Percentiles rank a stretch among this genome's conserved stretches.
Evolutionary conservation across 2,113 vertebrate species (phyloP).

Genomic region (Cyphomyrus discorhynchus): DNA sequence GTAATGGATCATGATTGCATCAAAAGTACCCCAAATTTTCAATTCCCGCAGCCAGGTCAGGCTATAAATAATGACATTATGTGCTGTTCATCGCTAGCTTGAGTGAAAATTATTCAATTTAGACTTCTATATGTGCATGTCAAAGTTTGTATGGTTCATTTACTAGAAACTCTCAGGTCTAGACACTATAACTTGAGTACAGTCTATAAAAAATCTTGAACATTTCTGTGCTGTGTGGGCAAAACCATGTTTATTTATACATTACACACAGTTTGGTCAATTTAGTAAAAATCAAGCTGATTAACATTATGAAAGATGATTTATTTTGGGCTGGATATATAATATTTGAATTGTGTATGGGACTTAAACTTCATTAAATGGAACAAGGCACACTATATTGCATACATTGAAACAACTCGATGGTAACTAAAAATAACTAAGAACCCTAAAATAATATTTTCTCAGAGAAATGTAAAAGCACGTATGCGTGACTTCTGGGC

Average conservation of each 20-base stretch:
- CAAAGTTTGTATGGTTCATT: neutral
- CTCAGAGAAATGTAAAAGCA: slow-evolving; percentile 41
- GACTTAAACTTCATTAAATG: slow-evolving; percentile 19
- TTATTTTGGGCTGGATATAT: slow-evolving; percentile 6
- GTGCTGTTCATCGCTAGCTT: neutral
- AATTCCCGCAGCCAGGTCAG: neutral
- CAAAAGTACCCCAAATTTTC: neutral
- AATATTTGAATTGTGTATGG: slow-evolving; percentile 18
- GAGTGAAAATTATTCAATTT: neutral
- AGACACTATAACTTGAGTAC: neutral
- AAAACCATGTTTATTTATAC: neutral
- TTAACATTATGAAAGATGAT: slow-evolving; percentile 17
- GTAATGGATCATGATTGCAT: neutral
- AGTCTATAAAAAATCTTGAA: neutral
- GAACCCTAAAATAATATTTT: slow-evolving; percentile 52
- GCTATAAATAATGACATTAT: neutral
- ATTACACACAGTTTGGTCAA: neutral
- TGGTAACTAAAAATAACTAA: slow-evolving; percentile 23
- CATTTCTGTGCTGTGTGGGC: neutral
- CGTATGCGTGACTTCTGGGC: slow-evolving; percentile 43
- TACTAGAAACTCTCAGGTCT: neutral
- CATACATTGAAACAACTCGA: slow-evolving; percentile 2
- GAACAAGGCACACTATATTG: slow-evolving; percentile 13
- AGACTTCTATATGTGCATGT: neutral
- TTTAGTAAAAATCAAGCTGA: slow-evolving; percentile 12